These are phyloP conservation scores for Pseudoatta argentina DNA, from an alignment of 1,140 invertebrate genomes.

Conservation along the genomic window DNA sequence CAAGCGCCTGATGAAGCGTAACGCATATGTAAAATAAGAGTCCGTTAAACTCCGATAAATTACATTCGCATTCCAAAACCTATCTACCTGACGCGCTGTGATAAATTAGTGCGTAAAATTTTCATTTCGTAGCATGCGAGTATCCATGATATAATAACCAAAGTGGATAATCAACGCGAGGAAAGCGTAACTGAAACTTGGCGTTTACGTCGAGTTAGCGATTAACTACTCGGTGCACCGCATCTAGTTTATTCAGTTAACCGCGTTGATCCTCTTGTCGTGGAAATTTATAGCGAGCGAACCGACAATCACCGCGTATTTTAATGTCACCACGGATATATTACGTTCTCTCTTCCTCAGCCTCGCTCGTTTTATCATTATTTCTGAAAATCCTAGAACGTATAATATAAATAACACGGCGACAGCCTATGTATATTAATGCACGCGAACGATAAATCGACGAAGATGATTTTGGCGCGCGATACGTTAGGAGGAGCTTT, in stretches of 20 bases:
- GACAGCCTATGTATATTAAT: neutral
- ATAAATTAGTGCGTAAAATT: constrained; percentile 14
- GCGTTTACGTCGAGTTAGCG: constrained; percentile 49
- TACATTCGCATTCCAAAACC: neutral
- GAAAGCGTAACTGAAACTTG: constrained; percentile 46
- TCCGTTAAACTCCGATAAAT: neutral
- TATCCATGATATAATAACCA: constrained; percentile 22
- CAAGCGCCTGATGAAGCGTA: constrained; percentile 24
- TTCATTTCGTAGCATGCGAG: constrained; percentile 15
- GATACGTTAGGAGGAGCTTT: constrained; percentile 8
- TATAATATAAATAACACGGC: neutral
- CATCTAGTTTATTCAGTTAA: constrained; percentile 55
- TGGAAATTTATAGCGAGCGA: constrained; percentile 27
- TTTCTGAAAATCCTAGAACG: constrained; percentile 16
- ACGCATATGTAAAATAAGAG: neutral
- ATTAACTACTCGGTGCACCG: constrained; percentile 51
- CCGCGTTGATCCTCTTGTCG: constrained; percentile 26
- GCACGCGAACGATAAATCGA: constrained; percentile 26
- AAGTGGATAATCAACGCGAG: constrained; percentile 50
- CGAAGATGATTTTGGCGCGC: constrained; percentile 28
- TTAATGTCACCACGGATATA: constrained; percentile 34
- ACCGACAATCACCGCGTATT: constrained; percentile 36
- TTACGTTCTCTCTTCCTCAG: neutral
- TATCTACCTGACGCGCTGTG: neutral
- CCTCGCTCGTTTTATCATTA: constrained; percentile 1